Base-by-base conservation (phyloP, 2,797 vertebrate species). In the Mallotus villosus region DNA sequence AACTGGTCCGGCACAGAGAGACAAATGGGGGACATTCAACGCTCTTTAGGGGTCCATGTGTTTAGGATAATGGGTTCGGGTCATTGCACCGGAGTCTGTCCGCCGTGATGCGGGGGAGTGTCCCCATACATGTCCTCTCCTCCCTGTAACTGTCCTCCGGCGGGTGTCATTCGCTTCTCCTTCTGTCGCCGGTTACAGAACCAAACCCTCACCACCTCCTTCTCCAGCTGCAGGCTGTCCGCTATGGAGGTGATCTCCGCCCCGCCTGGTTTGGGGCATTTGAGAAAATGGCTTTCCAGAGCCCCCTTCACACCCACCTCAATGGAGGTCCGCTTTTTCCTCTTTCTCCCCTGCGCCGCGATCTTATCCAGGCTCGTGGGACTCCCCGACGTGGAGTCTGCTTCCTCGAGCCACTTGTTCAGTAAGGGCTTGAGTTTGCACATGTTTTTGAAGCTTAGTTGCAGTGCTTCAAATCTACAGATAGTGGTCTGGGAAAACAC, bases 361-460 rank as follows among this genome's bases (percentile, higher is more conserved):
- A 99, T 98, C 91, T 98, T 99, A 92, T 99, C 97, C 92, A 99
- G 95, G 92, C 96, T 98, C 63, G 97, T 99, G 84, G 97, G 97
- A 90, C 97, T 99, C 75, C 97, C 97, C 66, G 97, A 95, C 73
- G 96, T 96, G 78, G 96, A 98, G 94, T 98, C 97, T 81, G 97
- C 96, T 93, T 99, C 97, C 92, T 99, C 97, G 92, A 99, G 93
- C 97, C 97, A 98, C 96, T 99, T 99, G 95, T 97, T 97, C 89
- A 99, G 92, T 93, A 99, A 84, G 82, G 97, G 97, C 90, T 98
- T 98, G 85, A 99, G 95, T 93, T 99, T 99, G 86, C 97, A 99
- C 97, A 99, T 99, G 94, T 99, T 99, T 88, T 98, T 99, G 93
- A 99, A 99, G 95, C 97, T 99, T 73, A 99, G 95, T 83, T 99